A percentile compares a stretch with the other conserved stretches of the same genome.
Evolutionary conservation across 2,888 invertebrate species (phyloP).

Genomic region (Leptopilina myrica): DNA sequence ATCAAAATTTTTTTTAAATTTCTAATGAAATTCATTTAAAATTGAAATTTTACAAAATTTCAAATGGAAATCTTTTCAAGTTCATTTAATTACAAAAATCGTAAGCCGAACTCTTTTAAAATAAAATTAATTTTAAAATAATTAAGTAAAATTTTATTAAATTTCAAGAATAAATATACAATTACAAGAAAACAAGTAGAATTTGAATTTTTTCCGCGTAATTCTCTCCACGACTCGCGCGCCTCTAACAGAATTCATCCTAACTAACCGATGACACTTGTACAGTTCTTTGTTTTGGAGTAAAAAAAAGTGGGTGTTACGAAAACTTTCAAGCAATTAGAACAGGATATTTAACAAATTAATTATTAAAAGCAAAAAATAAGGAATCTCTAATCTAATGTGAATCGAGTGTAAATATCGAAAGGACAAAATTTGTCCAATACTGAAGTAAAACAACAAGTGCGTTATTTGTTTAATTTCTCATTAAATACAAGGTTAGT

Average conservation of each 20-base stretch:
- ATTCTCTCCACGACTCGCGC: background rate
- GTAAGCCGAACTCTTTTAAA: too few species aligned
- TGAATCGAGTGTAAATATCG: background rate
- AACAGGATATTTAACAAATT: background rate
- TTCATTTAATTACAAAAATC: too few species aligned
- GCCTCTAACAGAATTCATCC: background rate
- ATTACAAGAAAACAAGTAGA: too few species aligned
- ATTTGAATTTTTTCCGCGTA: background rate
- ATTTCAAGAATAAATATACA: too few species aligned
- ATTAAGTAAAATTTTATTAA: too few species aligned
- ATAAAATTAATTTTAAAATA: too few species aligned
- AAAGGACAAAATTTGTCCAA: slow-evolving; percentile 10
- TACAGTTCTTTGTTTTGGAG: slow-evolving; percentile 29
- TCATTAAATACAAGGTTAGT: background rate
- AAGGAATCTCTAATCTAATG: background rate
- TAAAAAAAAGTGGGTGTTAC: slow-evolving; percentile 15
- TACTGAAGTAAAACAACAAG: background rate
- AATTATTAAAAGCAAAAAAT: background rate
- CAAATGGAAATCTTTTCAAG: too few species aligned
- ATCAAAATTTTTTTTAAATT: too few species aligned
- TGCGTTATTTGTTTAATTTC: slow-evolving; percentile 11
- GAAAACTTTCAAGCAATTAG: background rate
- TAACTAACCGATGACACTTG: background rate
- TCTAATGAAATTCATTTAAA: too few species aligned
- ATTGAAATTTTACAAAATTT: too few species aligned